Conservation (phyloP, 2,113 vertebrate genomes). For the Butorides virescens region DNA sequence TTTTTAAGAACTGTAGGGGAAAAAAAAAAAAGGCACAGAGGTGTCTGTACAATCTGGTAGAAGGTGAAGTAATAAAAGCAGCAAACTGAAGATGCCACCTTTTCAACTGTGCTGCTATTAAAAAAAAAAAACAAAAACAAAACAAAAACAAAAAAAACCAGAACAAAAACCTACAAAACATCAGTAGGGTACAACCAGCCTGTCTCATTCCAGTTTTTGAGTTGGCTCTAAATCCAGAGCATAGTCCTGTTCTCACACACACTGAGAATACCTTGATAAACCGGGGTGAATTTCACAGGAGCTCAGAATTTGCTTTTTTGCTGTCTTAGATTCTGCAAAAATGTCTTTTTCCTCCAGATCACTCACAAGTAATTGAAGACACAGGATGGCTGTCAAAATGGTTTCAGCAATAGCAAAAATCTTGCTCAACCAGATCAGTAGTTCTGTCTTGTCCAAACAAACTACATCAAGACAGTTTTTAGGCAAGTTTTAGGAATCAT, state of each 20-base stretch:
- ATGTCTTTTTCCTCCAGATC: background rate
- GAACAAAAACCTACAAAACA: background rate
- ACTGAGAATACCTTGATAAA: background rate
- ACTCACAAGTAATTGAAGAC: background rate
- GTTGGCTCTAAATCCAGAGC: background rate
- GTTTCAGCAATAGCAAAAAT: background rate
- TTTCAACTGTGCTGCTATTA: background rate
- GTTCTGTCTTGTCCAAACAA: background rate
- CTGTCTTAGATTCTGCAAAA: background rate
- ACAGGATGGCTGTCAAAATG: background rate
- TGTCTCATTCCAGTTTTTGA: background rate
- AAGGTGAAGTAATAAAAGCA: background rate
- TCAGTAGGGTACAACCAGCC: background rate
- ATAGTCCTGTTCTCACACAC: background rate
- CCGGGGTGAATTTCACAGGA: background rate
- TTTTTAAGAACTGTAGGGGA: background rate
- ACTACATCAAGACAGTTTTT: background rate
- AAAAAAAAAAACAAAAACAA: background rate
- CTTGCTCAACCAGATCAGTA: background rate
- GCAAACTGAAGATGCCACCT: background rate
- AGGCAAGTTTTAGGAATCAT: background rate
- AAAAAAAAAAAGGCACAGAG: background rate
- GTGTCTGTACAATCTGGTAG: background rate
- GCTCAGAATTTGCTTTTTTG: background rate
- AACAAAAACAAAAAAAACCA: background rate